Base-by-base conservation (phyloP, 1,140 invertebrate species). In the Drosophila jambulina region DNA sequence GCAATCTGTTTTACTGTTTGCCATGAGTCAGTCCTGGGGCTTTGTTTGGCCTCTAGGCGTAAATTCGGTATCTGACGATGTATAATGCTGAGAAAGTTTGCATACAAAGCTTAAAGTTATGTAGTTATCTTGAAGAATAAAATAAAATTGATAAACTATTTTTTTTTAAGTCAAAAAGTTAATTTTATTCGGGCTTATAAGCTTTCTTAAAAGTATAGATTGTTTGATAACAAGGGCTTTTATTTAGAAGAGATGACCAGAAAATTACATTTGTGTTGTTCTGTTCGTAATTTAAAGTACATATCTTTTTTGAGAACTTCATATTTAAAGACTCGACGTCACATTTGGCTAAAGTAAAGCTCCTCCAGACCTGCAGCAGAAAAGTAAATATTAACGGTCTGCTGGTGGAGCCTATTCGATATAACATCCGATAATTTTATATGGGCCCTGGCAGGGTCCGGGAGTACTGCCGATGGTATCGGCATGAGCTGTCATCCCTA, bases 1-100 rank as follows among this genome's bases (percentile, higher is more conserved):
- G 67, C 69, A 72, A 51, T 74, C 53, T 75, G 25, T 53, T 75
- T 63, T 56, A 56, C 59, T 42, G 42, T 71, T 75, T 27, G 70
- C 58, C 3, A 75, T 75, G 70, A 48, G 21, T 75, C 70, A 75
- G 27, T 27, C 21, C 29, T 17, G 13, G 4, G 7, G 17, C 40
- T 48, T 48, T 27, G 23, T 46, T 19, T 32, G 25, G 38, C 8
- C 34, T 36, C 32, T 29, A 60, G 32, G 36, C 29, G 27, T 43
- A 32, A 57, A 19, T 34, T 8, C 15, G 12, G 19, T 23, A 53
- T 32, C 13, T 23, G 15, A 8, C 10, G 58, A 29, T 48, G 43
- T 32, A 7, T 5, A 34, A 13, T 17, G 21, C 29, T 34, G 59
- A 61, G 51, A 51, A 51, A 32, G 19, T 21, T 17, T n/a, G 9